Evolutionary conservation across 2,113 vertebrate genomes (phyloP), one percentile per base, ranked within the genome.

Genomic region (Cebidichthys violaceus): DNA sequence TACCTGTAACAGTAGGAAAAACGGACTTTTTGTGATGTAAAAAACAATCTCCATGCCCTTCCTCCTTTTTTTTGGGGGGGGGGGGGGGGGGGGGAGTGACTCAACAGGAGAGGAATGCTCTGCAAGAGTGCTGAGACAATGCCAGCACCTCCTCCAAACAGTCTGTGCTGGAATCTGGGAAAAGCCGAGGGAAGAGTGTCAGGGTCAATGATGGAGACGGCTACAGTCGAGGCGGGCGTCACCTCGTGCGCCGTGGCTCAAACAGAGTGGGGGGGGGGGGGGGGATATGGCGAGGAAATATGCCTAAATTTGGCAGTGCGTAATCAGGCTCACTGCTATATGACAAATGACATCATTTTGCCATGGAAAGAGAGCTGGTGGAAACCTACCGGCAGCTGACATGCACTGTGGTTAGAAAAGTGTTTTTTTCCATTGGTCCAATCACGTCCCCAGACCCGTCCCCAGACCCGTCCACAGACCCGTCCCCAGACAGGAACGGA

Each of bases 351-450:
- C 93, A 92, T 93, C 83, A 93, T 90, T 77, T 83, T 68, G 83
- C 84, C 88, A 79, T 86, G 89, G 93, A 92, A 92, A 93, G 82
- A 90, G 70, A 74, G 71, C 76, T 65, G 86, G 70, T 91, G 92
- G 92, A 93, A 93, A 90, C 72, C 84, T 75, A 73, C 79, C 68
- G 76, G 80, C 72, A 92, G 90, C 90, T 92, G 91, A 89, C 92
- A 88, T 94, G 94, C 83, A 3, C 93, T 92, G 95, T 68, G 95
- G 96, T 93, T 77, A 71, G 69, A 91, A 64, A 93, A 85, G 88
- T 89, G 87, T 90, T 91, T 92, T 15, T 95, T 96, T 95, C 94
- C 94, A 93, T 55, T 82, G 92, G 89, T n/a, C 92, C 92, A 84
- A 92, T 90, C 84, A 67, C 39, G 39, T 90, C 92, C 90, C 93